Base-by-base conservation (phyloP, 2,113 vertebrate genomes). In the Hyperoodon ampullatus region DNA sequence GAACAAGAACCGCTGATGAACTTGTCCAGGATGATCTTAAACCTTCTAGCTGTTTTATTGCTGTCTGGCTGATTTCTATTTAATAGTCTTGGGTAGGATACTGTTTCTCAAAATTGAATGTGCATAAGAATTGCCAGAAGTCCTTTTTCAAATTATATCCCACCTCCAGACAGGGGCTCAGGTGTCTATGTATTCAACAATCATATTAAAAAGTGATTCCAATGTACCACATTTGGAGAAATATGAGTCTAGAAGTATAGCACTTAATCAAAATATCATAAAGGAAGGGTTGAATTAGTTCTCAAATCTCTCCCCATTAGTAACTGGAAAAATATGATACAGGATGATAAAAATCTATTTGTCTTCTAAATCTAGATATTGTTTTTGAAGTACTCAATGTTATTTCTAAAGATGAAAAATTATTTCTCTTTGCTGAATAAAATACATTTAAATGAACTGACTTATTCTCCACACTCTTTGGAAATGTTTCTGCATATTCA, bases 321-420 rank as follows among this genome's bases (percentile, higher is more conserved):
- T 75, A 65, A 84, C 5, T 68, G 6, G 81, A 44, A 66, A 80
- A 91, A 61, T 50, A 47, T 5, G 35, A 72, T 5, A n/a, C 33
- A 88, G 42, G 30, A 60, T 60, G 35, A 55, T 81, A n/a, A 68
- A 81, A 77, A 30, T 42, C 24, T 23, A 71, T 47, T 42, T 33
- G 35, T 47, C 84, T 84, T 74, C 71, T 60, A 33, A 87, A 61
- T 80, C 21, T n/a, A 61, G n/a, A 55, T 58, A 81, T 8, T 88
- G 35, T 58, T 75, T 96, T 44, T 66, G 8, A 71, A 83, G 39
- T 26, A 33, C 33, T 61, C 61, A 28, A 28, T 35, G 44, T 24
- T 97, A 30, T 47, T 80, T 47, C 30, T 66, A 92, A 92, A 74
- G 33, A 66, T 44, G 30, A 88, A 91, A 96, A 82, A 50, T 16